Percentiles rank a stretch among this genome's conserved stretches.
phyloP scores from a whole-genome alignment of 2,797 vertebrate species.

The Silurus aristotelis region DNA sequence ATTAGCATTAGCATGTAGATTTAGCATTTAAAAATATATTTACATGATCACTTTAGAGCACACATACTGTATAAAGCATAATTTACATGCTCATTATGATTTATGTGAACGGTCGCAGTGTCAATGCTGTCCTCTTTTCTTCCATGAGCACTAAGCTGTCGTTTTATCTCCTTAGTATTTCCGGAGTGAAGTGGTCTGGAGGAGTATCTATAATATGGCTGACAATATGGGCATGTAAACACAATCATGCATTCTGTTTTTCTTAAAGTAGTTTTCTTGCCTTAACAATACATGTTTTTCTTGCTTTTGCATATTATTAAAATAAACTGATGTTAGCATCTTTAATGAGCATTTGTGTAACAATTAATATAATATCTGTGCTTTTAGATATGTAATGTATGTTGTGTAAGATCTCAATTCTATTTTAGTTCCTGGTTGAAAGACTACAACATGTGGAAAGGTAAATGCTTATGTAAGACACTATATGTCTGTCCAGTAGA shows the following conservation, averaged over 20 bases:
- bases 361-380: background rate
- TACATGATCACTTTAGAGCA: background rate
- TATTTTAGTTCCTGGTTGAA: background rate
- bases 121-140: background rate
- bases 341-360: background rate
- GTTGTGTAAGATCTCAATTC: background rate
- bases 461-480: background rate
- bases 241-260: background rate
- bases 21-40: background rate
- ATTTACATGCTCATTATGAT: background rate
- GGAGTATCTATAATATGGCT: background rate
- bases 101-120: background rate
- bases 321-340: background rate
- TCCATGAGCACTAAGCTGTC: background rate
- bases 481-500: background rate
- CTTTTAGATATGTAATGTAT: background rate
- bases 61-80: background rate
- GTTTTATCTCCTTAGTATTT: background rate
- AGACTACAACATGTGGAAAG: background rate
- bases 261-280: background rate
- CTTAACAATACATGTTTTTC: background rate
- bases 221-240: background rate
- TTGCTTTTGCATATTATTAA: too few species aligned
- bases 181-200: background rate
- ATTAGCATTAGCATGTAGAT: background rate